Evolutionary conservation across 2,888 invertebrate genomes (phyloP).

Genomic region (Eupithecia insigniata): DNA sequence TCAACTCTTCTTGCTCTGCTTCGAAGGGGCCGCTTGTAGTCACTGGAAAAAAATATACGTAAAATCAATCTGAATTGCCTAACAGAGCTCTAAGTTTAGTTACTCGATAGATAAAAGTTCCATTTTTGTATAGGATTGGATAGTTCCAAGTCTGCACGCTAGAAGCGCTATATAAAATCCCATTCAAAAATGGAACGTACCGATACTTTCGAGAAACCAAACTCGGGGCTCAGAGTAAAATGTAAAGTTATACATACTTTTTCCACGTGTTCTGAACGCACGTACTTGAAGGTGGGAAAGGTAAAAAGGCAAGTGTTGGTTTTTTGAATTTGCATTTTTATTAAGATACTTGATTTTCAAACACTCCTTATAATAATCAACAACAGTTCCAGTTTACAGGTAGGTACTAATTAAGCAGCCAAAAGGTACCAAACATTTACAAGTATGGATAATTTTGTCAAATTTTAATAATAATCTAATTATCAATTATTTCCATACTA

Average conservation of each 20-base stretch:
- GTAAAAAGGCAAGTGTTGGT: conserved; percentile 49
- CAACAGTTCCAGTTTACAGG: conserved; percentile 50
- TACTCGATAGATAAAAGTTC: neutral
- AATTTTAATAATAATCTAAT: conserved; percentile 28
- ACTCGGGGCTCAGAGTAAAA: neutral
- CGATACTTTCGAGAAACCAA: neutral
- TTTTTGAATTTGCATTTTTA: conserved; percentile 76
- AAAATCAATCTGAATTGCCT: neutral
- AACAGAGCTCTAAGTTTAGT: neutral
- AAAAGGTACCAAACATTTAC: conserved; percentile 59
- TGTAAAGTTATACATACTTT: conserved; percentile 1
- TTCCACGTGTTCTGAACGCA: neutral
- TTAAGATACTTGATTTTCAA: conserved; percentile 68
- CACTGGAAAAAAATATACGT: conserved; percentile 46
- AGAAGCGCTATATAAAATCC: neutral
- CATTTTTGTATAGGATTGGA: neutral
- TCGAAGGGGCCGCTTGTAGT: conserved; percentile 84
- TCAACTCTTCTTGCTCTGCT: conserved; percentile 89
- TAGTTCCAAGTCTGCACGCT: neutral
- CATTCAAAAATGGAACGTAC: neutral
- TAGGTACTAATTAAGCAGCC: conserved; percentile 60
- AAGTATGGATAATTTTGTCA: conserved; percentile 41
- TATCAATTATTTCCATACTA: conserved; percentile 16
- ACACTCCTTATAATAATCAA: conserved; percentile 78
- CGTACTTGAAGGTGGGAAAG: conserved; percentile 30